Percentiles rank a stretch among this genome's conserved stretches.
These are phyloP conservation scores for Crocodylus rhombifer DNA, from an alignment of 2,797 vertebrate genomes.

Conservation along the genomic window DNA sequence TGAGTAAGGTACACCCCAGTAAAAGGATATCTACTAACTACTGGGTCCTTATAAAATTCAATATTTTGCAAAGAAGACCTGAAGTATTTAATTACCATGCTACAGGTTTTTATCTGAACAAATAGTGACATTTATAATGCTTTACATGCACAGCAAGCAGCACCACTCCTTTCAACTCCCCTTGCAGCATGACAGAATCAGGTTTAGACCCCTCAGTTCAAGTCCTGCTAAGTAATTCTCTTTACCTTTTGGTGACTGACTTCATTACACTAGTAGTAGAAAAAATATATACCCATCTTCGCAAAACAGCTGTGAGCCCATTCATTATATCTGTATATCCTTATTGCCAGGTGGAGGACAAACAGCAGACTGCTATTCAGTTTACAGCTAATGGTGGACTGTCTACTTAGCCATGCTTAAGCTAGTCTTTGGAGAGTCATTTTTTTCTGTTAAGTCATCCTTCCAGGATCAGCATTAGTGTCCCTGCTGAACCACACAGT, in stretches of 20 bases:
- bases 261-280: not conserved
- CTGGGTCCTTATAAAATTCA: not conserved
- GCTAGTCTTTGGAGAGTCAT: not conserved
- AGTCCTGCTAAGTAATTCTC: not conserved
- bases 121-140: not conserved
- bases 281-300: not conserved
- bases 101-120: not conserved
- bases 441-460: slow-evolving; percentile 26
- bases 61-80: not conserved
- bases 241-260: not conserved
- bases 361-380: not conserved
- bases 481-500: slow-evolving; percentile 22
- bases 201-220: not conserved
- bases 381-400: slow-evolving; percentile 3
- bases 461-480: slow-evolving; percentile 37
- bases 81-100: not conserved
- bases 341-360: not conserved
- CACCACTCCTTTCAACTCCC: too few relatives aligned
- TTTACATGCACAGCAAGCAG: not conserved
- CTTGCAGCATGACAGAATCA: too few relatives aligned
- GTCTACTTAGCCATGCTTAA: not conserved
- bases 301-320: not conserved
- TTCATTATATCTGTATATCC: not conserved
- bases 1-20: not conserved
- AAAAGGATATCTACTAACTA: not conserved